Percentiles rank a stretch among this genome's conserved stretches.
Evolutionary conservation across 2,113 vertebrate species (phyloP).

Genomic region (Apeltes quadracus): DNA sequence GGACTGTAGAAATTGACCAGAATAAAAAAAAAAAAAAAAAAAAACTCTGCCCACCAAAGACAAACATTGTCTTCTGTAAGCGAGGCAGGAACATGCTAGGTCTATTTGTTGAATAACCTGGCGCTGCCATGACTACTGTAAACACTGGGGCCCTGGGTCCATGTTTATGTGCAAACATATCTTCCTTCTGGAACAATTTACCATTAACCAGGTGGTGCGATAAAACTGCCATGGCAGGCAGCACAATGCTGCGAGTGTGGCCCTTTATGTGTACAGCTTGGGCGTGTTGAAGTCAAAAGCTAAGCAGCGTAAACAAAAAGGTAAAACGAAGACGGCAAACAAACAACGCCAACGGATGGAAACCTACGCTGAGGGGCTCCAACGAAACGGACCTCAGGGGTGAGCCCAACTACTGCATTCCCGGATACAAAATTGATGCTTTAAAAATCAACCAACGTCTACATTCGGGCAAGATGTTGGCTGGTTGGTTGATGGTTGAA

Average conservation of each 20-base stretch:
- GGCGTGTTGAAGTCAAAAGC: conserved; percentile 82
- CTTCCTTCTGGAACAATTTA: conserved; percentile 99
- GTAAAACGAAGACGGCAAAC: conserved; percentile 89
- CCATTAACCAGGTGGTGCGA: conserved; percentile 99
- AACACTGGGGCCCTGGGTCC: conserved; percentile 92
- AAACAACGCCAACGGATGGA: conserved; percentile 72
- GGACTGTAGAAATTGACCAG: conserved; percentile 2
- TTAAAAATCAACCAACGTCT: conserved; percentile 2
- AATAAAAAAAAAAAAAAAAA: conserved; percentile 40
- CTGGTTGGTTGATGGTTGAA: too few relatives aligned
- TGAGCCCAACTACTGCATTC: background rate
- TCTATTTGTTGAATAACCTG: conserved; percentile 96
- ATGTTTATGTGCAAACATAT: conserved; percentile 99
- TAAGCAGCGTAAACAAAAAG: conserved; percentile 84
- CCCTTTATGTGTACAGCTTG: conserved; percentile 93
- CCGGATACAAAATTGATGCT: conserved; percentile 22
- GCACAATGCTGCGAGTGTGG: conserved; percentile 91
- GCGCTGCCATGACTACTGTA: conserved; percentile 99
- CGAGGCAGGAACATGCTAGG: conserved; percentile 81
- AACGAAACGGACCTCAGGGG: conserved; percentile 20
- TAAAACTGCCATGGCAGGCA: conserved; percentile 96
- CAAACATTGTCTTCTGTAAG: conserved; percentile 70
- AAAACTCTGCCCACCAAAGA: conserved; percentile 63
- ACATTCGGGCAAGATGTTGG: conserved; percentile 19
- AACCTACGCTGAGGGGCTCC: conserved; percentile 81